These are phyloP conservation scores for Lypha dubia DNA, from an alignment of 2,888 invertebrate genomes.

Conservation along the genomic window DNA sequence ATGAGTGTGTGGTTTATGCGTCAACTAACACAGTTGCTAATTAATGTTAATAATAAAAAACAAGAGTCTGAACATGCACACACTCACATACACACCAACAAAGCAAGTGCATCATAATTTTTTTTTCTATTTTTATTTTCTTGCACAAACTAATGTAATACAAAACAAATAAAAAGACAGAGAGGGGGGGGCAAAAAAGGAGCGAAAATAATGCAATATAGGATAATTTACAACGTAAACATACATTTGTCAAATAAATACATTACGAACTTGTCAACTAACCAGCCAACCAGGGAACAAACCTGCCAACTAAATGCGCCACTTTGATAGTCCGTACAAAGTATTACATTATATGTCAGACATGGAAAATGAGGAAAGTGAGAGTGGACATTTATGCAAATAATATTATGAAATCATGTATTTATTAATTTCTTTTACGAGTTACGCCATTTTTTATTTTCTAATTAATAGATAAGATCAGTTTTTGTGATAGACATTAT, in stretches of 20 bases:
- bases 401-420: too few relatives aligned
- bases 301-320: constrained; percentile 28
- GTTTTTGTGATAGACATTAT: too few relatives aligned
- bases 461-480: too few relatives aligned
- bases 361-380: not conserved
- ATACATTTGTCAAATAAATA: constrained; percentile 54
- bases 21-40: constrained; percentile 64
- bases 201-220: constrained; percentile 12
- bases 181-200: too few relatives aligned
- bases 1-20: constrained; percentile 62
- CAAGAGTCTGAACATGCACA: constrained; percentile 10
- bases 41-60: constrained; percentile 48
- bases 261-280: constrained; percentile 53
- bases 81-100: not conserved
- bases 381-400: too few relatives aligned
- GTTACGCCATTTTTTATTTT: too few relatives aligned
- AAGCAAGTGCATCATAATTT: constrained; percentile 49
- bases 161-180: constrained; percentile 4
- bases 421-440: too few relatives aligned
- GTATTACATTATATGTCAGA: not conserved
- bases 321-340: constrained; percentile 22
- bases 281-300: constrained; percentile 37
- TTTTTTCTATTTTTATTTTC: not conserved
- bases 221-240: constrained; percentile 62
- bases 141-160: constrained; percentile 35